These are phyloP conservation scores for Pterocles gutturalis DNA, from an alignment of 2,113 vertebrate genomes.

Conservation along the genomic window DNA sequence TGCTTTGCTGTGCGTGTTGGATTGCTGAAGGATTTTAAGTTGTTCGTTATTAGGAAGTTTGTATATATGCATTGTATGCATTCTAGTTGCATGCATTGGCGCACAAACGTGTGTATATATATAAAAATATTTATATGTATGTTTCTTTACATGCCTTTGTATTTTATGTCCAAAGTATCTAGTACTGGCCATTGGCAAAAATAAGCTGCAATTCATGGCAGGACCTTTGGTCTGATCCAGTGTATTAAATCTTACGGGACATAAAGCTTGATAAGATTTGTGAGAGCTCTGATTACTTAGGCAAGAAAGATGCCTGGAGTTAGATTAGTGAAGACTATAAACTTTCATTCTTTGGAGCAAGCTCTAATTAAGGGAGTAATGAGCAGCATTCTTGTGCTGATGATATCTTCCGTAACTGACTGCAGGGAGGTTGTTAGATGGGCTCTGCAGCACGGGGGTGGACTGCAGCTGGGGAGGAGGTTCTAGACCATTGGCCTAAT, in stretches of 20 bases:
- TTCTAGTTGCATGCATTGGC: neutral
- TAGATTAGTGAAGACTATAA: neutral
- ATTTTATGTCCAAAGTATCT: neutral
- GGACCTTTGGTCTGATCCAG: neutral
- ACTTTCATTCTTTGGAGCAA: neutral
- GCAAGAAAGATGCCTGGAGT: neutral
- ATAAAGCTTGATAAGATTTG: neutral
- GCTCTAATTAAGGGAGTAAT: constrained; percentile 27
- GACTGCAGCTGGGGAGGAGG: neutral
- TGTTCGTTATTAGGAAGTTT: neutral
- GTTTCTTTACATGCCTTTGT: neutral
- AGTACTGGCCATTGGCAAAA: neutral
- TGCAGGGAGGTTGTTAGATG: neutral
- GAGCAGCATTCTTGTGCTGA: neutral
- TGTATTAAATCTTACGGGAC: neutral
- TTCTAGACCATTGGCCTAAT: neutral
- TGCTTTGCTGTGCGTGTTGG: accelerated
- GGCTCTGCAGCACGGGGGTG: neutral
- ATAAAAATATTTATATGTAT: neutral
- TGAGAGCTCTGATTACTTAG: neutral
- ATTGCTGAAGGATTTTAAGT: neutral
- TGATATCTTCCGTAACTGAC: accelerated
- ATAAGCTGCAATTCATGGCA: neutral
- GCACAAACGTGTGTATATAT: accelerated
- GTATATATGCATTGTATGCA: neutral